A percentile compares a stretch with the other conserved stretches of the same genome.
phyloP scores from a whole-genome alignment of 2,113 vertebrate genomes.

The Prolemur simus region DNA sequence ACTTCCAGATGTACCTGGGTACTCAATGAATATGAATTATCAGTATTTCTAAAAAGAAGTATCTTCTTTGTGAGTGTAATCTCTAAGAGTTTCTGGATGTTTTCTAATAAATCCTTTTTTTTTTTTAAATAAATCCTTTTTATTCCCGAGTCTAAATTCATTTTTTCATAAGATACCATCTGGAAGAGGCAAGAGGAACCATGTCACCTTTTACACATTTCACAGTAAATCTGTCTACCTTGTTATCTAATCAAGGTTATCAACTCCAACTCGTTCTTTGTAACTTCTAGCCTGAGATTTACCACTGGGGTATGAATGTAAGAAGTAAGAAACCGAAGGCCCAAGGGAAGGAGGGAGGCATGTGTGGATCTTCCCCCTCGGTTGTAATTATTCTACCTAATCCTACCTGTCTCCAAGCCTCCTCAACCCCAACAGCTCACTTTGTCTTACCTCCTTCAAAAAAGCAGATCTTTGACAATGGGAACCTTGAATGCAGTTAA shows the following conservation, averaged over 20 bases:
- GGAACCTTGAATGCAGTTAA: background rate
- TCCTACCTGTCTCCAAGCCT: background rate
- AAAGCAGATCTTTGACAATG: background rate
- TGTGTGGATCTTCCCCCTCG: background rate
- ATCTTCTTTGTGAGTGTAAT: background rate
- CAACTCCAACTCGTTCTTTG: background rate
- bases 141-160: background rate
- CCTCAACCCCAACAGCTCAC: background rate
- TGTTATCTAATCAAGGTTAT: constrained; percentile 18
- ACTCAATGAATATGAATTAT: constrained; percentile 22
- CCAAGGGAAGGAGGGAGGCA: background rate
- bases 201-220: background rate
- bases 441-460: background rate
- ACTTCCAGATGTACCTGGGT: background rate
- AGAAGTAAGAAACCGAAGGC: background rate
- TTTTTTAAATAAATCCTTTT: constrained; percentile 38
- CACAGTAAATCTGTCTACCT: background rate
- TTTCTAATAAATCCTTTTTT: constrained; percentile 46
- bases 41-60: background rate
- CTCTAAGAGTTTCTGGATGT: background rate
- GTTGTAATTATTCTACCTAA: background rate
- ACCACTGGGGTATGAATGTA: background rate
- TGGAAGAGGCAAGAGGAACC: background rate
- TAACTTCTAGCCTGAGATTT: background rate
- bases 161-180: constrained; percentile 25